Base-by-base conservation (phyloP, 2,797 vertebrate species). In the Pseudochirops cupreus region DNA sequence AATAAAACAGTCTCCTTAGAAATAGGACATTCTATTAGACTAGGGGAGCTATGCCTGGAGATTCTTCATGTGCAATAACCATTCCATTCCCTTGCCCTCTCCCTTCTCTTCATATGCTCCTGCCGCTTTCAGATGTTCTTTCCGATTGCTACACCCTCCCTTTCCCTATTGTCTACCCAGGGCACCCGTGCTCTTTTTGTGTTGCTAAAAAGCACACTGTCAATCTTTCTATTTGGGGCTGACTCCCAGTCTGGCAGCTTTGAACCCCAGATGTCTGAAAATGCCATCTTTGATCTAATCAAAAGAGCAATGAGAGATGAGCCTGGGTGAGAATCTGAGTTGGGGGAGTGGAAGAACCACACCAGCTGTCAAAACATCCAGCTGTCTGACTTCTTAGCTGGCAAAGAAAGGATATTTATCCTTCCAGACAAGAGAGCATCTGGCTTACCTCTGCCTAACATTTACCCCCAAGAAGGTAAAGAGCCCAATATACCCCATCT, bases 281-380 rank as follows among this genome's bases (percentile, higher is more conserved):
- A 87, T 87, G 39, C 74, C 74, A 26, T 46, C 74, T 94, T 87
- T 58, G 5, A 91, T 92, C 92, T 97, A 87, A 54, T 97, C 94
- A 97, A 95, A 97, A 89, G 29, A 52, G 89, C 53, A 82, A 62
- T 90, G 94, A 94, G 94, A 94, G 87, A 93, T 13, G 74, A 95
- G 9, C 0, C 26, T 28, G 24, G 58, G 5, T 14, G 95, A 97
- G 92, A 96, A 97, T 96, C 97, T 97, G 92, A 97, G 94, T 90
- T 94, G 62, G 87, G 67, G 54, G 24, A 95, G 28, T 91, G 56
- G 26, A 92, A 29, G 55, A 56, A 92, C 96, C 91, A 53, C 56
- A 53, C 94, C 95, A 96, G n/a, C 95, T 97, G 97, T 97, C 98
- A 98, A 98, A 98, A 97, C 95, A 97, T 91, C 96, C 95, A 92